phyloP scores from a whole-genome alignment of 2,113 vertebrate species.

The Macaca nemestrina region DNA sequence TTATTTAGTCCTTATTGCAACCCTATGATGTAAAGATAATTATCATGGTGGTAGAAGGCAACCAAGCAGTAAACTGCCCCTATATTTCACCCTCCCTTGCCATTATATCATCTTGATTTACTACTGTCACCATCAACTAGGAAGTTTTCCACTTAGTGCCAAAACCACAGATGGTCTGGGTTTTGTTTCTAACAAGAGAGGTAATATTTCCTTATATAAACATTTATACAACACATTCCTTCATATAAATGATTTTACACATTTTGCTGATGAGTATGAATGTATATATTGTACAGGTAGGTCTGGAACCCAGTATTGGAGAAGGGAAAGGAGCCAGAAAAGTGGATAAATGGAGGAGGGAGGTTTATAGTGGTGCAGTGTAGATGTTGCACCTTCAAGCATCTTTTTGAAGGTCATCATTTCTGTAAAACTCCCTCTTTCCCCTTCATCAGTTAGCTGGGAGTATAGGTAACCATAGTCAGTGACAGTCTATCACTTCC shows the following conservation, averaged over 20 bases:
- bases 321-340: not conserved
- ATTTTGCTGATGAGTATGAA: not conserved
- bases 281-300: not conserved
- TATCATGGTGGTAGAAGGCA: not conserved
- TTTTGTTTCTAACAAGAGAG: conserved; percentile 42
- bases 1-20: conserved; percentile 15
- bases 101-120: conserved; percentile 26
- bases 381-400: not conserved
- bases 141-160: not conserved
- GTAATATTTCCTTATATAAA: not conserved
- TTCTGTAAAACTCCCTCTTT: conserved; percentile 25
- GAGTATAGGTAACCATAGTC: not conserved
- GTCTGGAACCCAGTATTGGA: not conserved
- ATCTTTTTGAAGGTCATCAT: not conserved
- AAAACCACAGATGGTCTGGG: not conserved
- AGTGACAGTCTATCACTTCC: not conserved
- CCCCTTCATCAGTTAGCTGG: not conserved
- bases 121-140: not conserved
- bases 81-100: conserved; percentile 21
- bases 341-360: not conserved
- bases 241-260: conserved; percentile 4
- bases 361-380: not conserved
- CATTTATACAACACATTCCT: not conserved
- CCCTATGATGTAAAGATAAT: not conserved
- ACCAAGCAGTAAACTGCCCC: not conserved